A percentile compares a stretch with the other conserved stretches of the same genome.
phyloP scores from a whole-genome alignment of 2,797 vertebrate species.

The Nannoperca australis region DNA sequence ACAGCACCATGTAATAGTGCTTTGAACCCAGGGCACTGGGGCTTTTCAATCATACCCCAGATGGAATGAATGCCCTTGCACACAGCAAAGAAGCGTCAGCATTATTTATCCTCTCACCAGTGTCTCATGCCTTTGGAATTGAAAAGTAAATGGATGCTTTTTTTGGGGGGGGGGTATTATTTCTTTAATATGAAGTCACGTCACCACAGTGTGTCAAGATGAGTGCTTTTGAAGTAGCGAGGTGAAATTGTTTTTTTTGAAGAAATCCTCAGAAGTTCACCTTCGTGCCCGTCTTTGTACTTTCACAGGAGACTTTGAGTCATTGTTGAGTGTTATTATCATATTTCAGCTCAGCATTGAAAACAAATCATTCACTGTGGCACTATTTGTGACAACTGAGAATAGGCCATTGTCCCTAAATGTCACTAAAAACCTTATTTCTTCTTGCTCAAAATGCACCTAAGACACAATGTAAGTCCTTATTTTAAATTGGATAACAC shows the following conservation, averaged over 20 bases:
- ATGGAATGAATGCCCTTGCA: constrained; percentile 73
- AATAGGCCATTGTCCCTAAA: constrained; percentile 45
- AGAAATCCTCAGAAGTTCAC: constrained; percentile 61
- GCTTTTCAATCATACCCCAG: constrained; percentile 80
- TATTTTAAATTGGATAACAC: constrained; percentile 39
- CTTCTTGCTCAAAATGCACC: constrained; percentile 26
- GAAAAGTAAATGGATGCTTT: constrained; percentile 66
- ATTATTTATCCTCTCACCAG: constrained; percentile 71
- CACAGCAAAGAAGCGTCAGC: constrained; percentile 51
- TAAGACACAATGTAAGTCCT: constrained; percentile 27
- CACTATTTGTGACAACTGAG: constrained; percentile 39
- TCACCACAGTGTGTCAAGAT: constrained; percentile 38
- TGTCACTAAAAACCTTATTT: constrained; percentile 46
- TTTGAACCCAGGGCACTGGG: constrained; percentile 75
- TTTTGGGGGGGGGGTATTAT: constrained; percentile 24
- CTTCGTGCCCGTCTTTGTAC: constrained; percentile 64
- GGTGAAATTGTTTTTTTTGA: constrained; percentile 20
- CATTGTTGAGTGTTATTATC: constrained; percentile 50
- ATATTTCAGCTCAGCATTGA: constrained; percentile 28
- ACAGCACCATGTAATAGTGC: constrained; percentile 74
- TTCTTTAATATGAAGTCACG: constrained; percentile 68
- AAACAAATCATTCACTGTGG: constrained; percentile 42
- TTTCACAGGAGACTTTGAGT: constrained; percentile 47
- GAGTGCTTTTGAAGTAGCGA: constrained; percentile 50
- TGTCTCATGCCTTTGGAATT: constrained; percentile 59